phyloP scores from a whole-genome alignment of 2,888 invertebrate genomes.

The Sarcophaga rosellei region DNA sequence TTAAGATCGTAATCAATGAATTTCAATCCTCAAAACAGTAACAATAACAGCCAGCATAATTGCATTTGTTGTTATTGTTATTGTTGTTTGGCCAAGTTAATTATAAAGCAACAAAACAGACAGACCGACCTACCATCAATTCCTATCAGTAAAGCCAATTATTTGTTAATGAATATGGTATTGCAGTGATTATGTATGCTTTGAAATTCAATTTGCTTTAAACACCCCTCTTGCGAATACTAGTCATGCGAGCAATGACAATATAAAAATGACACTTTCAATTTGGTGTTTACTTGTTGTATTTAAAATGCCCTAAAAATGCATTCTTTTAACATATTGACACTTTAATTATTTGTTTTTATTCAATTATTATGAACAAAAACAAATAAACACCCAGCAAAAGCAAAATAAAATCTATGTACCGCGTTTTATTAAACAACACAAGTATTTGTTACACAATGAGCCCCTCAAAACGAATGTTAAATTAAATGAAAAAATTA shows the following conservation, averaged over 20 bases:
- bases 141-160: too few relatives aligned
- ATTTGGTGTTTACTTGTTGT: constrained; percentile 13
- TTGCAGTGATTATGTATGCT: too few relatives aligned
- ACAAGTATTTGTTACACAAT: constrained; percentile 38
- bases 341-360: constrained; percentile 60
- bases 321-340: constrained; percentile 58
- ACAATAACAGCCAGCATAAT: too few relatives aligned
- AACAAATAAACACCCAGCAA: background rate
- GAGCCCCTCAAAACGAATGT: background rate
- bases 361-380: constrained; percentile 31
- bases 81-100: constrained; percentile 29
- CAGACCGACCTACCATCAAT: background rate
- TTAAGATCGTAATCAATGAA: constrained; percentile 49
- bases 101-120: constrained; percentile 28
- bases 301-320: constrained; percentile 60
- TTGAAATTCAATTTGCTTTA: constrained; percentile 31
- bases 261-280: constrained; percentile 39
- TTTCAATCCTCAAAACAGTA: background rate
- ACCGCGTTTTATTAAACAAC: background rate
- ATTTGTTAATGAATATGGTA: too few relatives aligned
- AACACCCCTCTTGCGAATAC: background rate
- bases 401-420: too few relatives aligned
- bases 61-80: too few relatives aligned
- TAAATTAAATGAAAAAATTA: constrained; percentile 44
- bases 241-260: background rate